Evolutionary conservation across 2,888 invertebrate species (phyloP), one percentile per base, ranked within the genome.

Genomic region (Eupeodes luniger): DNA sequence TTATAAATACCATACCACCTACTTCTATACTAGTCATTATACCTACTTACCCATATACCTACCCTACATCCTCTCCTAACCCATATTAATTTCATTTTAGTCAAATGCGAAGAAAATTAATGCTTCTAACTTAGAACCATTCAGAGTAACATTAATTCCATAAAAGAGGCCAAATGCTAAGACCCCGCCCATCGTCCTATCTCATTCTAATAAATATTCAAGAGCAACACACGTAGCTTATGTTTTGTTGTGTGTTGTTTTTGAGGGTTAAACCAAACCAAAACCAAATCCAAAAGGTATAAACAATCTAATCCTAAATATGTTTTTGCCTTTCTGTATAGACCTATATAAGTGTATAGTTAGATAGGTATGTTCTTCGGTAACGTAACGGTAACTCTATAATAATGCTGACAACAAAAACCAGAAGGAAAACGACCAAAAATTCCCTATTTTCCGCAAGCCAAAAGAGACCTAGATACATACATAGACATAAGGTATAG

Each of bases 181-280:
- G n/a, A 59, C 4, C 72, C 57, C 47, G 27, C 47, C 64, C 66
- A 11, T 44, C 53, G 67, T 59, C 36, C 75, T 72, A 76, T 77
- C 84, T 62, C 72, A 80, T 80, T 80, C 81, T 85, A 80, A 88
- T 88, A 88, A 88, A 88, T 88, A 88, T 88, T 88, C 66, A 81
- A 75, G 81, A 78, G 81, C 57, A 69, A 77, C 80, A 74, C 74
- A 81, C 80, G 10, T 70, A 77, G n/a, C n/a, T n/a, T 77, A 10
- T 59, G 27, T 66, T 66, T 27, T 66, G 19, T 49, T 47, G 34
- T n/a, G 64, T 19, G 5, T 57, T 27, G 57, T 27, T 10, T 57
- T 57, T 47, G 11, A 12, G 19, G 57, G 27, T 11, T 27, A 47
- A 27, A 9, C 66, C 66, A 47, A 27, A 9, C 66, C 66, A 66